Percentiles rank a stretch among this genome's conserved stretches.
Evolutionary conservation across 2,113 vertebrate genomes (phyloP).

Genomic region (Stomatorhinus ivindoensis): DNA sequence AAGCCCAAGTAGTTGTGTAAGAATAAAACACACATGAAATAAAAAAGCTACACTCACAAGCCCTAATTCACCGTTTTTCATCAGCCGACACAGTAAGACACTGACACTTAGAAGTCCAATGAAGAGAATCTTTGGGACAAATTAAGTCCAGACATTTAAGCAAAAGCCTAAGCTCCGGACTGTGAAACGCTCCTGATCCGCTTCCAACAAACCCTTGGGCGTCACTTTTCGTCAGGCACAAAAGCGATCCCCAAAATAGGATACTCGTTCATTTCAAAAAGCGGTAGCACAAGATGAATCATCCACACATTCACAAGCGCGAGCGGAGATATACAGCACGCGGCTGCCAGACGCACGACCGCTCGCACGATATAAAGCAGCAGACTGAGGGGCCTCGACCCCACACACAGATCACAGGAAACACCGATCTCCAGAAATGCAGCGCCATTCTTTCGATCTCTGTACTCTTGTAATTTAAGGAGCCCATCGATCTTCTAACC

Average conservation of each 20-base stretch:
- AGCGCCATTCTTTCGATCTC: neutral
- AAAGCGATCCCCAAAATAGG: constrained; percentile 23
- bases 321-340: constrained; percentile 1
- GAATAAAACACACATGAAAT: neutral
- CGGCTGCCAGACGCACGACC: neutral
- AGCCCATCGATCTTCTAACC: neutral
- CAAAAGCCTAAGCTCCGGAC: constrained; percentile 7
- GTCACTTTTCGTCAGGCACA: constrained; percentile 19
- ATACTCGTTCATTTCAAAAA: constrained; percentile 12
- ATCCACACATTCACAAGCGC: constrained; percentile 23
- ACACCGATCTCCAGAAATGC: neutral
- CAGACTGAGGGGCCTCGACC: neutral
- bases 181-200: constrained; percentile 16
- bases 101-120: neutral
- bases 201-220: constrained; percentile 18
- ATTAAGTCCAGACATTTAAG: constrained; percentile 3
- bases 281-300: constrained; percentile 24
- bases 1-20: neutral
- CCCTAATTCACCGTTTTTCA: neutral
- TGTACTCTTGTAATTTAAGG: neutral
- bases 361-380: neutral
- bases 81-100: neutral
- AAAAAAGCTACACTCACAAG: neutral
- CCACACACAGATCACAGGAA: neutral
- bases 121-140: neutral